Evolutionary conservation across 2,888 invertebrate genomes (phyloP), one percentile per base, ranked within the genome.

Genomic region (Ceramica pisi): DNA sequence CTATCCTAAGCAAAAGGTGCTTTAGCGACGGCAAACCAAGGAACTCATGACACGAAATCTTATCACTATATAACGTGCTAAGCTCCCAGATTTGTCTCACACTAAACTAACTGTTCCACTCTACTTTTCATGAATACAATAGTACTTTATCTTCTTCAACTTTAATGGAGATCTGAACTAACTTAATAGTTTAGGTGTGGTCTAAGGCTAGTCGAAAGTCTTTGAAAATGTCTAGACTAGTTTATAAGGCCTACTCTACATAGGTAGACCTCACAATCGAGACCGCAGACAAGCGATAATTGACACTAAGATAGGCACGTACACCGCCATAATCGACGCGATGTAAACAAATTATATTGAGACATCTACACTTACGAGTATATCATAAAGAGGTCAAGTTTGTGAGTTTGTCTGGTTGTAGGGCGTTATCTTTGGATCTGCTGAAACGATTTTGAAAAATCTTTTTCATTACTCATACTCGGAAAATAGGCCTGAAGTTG

Each of bases 61-160:
- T 50, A 44, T 50, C 51, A 53, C 9, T 0, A 19, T 5, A n/a
- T 38, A 38, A 2, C 19, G 10, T 23, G 10, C 23, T 26, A 50
- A 26, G 14, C 44, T 61, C 5, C 5, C 1, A 44, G 35, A 61
- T 38, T 38, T 12, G 48, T n/a, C 50, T 12, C 14, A 55, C 38
- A 53, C 70, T 35, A 16, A 31, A 35, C 21, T 46, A 59, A 31
- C 31, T 50, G n/a, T 26, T 62, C 62, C 55, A 46, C 19, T 63
- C 26, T 55, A 55, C 56, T 74, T 68, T 61, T 68, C 74, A 74
- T 74, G 68, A 74, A 74, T 74, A 74, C 74, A 74, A 56, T 46
- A 74, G 74, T 57, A 55, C 46, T 70, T 56, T 50, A 59, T 44
- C 44, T 59, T 63, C 62, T 63, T 44, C 75, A 53, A 75, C 51